phyloP scores from a whole-genome alignment of 2,797 vertebrate species.

The Orestias chungarensis region DNA sequence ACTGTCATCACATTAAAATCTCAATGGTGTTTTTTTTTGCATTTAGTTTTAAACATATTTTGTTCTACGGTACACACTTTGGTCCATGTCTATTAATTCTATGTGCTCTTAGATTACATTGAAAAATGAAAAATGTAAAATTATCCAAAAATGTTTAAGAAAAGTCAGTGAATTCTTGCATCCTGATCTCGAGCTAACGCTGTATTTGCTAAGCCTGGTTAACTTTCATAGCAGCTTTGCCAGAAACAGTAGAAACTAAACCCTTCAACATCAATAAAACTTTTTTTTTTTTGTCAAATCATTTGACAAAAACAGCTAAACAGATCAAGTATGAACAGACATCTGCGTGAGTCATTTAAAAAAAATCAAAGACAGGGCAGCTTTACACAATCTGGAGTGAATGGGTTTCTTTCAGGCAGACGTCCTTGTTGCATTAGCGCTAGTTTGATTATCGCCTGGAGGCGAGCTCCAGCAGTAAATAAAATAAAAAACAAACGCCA shows the following conservation, averaged over 20 bases:
- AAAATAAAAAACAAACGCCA: conserved; percentile 9
- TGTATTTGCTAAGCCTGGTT: background rate
- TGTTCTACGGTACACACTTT: too few species aligned
- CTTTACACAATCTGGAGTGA: conserved; percentile 2
- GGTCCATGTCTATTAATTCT: too few species aligned
- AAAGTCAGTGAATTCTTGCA: background rate
- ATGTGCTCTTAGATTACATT: too few species aligned
- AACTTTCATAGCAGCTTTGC: background rate
- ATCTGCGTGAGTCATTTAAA: background rate
- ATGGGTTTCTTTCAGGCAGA: conserved; percentile 14
- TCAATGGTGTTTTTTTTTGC: too few species aligned
- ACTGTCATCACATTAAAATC: too few species aligned
- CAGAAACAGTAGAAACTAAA: background rate
- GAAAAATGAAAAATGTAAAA: too few species aligned
- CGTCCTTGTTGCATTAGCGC: conserved; percentile 15
- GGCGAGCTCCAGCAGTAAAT: conserved; percentile 4
- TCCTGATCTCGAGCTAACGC: background rate
- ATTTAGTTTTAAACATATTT: too few species aligned
- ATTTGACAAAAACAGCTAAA: background rate
- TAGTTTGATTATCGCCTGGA: conserved; percentile 14
- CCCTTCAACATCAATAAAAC: background rate
- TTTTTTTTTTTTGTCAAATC: background rate
- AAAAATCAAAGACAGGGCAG: background rate
- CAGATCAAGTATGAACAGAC: background rate
- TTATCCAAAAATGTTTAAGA: background rate